These are phyloP conservation scores for Acanthoscelides obtectus DNA, from an alignment of 2,888 invertebrate species.

Conservation along the genomic window DNA sequence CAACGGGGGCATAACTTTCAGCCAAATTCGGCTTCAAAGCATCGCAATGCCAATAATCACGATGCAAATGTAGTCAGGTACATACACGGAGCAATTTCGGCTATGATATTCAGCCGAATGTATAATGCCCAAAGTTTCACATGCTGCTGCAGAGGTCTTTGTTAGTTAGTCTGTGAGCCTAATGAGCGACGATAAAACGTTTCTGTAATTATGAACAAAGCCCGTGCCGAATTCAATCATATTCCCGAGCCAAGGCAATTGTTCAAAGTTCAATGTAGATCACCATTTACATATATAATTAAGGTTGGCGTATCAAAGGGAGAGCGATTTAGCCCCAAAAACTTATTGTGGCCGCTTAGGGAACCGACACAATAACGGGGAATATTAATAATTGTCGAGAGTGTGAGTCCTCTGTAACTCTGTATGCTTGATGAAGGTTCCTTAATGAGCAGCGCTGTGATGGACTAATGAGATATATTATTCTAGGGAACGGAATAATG, in stretches of 20 bases:
- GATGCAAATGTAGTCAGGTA: slow-evolving; percentile 24
- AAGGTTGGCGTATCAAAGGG: slow-evolving; percentile 35
- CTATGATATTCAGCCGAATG: slow-evolving; percentile 17
- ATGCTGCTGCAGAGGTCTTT: slow-evolving; percentile 23
- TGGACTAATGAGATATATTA: not conserved
- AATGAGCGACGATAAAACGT: slow-evolving; percentile 27
- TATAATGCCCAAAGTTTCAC: slow-evolving; percentile 26
- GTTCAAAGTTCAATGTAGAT: slow-evolving; percentile 47
- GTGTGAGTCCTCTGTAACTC: not conserved
- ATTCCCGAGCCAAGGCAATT: slow-evolving; percentile 35
- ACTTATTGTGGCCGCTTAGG: slow-evolving; percentile 23
- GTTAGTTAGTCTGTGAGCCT: slow-evolving; percentile 15
- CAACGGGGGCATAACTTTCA: not conserved
- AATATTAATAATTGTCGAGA: slow-evolving; percentile 1
- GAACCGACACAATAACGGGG: not conserved
- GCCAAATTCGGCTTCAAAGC: slow-evolving; percentile 12
- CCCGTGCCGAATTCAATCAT: slow-evolving; percentile 35
- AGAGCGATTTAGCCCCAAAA: slow-evolving; percentile 13
- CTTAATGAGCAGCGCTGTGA: not conserved
- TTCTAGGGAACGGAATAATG: not conserved
- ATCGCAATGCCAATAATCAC: slow-evolving; percentile 13
- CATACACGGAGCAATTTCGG: slow-evolving; percentile 13
- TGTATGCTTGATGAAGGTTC: not conserved
- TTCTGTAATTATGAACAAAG: slow-evolving; percentile 42
- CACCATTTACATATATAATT: slow-evolving; percentile 47